Conservation (phyloP, 2,888 invertebrate species). For the Apantesis nais region DNA sequence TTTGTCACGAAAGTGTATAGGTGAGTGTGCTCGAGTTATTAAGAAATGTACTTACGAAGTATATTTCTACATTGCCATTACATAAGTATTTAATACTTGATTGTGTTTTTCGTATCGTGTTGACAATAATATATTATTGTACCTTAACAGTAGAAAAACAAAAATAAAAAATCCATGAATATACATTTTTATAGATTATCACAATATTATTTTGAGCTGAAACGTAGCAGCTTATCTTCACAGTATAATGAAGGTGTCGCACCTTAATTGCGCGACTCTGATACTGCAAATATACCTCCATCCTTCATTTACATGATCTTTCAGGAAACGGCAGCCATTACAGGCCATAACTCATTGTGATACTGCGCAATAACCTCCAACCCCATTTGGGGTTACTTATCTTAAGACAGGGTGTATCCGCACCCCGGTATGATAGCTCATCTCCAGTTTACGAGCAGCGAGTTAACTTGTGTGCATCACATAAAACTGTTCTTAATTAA, state of each 20-base stretch:
- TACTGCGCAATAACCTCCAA: conserved; percentile 47
- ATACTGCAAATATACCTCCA: conserved; percentile 14
- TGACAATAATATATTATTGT: not conserved
- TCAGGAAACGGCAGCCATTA: conserved; percentile 29
- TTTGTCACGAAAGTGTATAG: not conserved
- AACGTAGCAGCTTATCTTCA: not conserved
- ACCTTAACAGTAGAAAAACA: not conserved
- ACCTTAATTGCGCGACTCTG: conserved; percentile 14
- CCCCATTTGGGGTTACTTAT: conserved; percentile 50
- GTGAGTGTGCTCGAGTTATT: not conserved
- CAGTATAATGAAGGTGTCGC: conserved; percentile 6
- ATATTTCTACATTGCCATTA: not conserved
- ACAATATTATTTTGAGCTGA: not conserved
- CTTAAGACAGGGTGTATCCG: conserved; percentile 47
- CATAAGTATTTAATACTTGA: no score
- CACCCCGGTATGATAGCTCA: conserved; percentile 10
- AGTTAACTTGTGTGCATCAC: conserved; percentile 23
- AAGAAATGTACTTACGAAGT: not conserved
- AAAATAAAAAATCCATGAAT: not conserved
- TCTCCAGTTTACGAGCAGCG: conserved; percentile 25
- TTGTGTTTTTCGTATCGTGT: not conserved
- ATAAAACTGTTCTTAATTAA: conserved; percentile 51
- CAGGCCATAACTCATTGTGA: conserved; percentile 46
- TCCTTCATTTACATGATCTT: conserved; percentile 27
- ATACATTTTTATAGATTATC: not conserved